phyloP scores from a whole-genome alignment of 64 coral and sea anemone genomes.

The Orbicella faveolata region DNA sequence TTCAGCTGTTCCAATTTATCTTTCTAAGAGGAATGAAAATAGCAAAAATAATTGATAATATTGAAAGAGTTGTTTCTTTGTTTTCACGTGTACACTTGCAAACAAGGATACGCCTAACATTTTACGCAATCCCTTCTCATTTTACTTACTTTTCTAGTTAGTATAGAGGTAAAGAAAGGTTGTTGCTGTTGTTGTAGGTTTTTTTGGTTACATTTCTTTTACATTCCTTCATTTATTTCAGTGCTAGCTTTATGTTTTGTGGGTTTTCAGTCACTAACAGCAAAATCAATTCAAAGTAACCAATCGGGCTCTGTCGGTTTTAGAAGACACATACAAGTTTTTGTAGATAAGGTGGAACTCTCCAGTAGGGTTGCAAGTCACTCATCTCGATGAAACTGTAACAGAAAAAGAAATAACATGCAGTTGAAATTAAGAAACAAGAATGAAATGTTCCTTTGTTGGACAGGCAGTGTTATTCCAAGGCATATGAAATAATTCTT shows the following conservation, averaged over 20 bases:
- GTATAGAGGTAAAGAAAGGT: too few relatives aligned
- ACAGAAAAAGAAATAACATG: background rate
- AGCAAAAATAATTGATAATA: background rate
- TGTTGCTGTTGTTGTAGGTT: too few relatives aligned
- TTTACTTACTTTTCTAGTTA: too few relatives aligned
- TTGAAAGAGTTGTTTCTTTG: too few relatives aligned
- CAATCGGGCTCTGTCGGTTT: too few relatives aligned
- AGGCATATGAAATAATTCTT: too few relatives aligned
- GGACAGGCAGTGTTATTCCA: background rate
- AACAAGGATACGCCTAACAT: too few relatives aligned
- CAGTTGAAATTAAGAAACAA: background rate
- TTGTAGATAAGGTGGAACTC: conserved; percentile 80
- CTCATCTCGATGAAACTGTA: conserved; percentile 72
- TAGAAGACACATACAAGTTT: conserved; percentile 73
- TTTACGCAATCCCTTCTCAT: too few relatives aligned
- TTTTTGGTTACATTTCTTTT: too few relatives aligned
- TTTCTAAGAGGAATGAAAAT: conserved; percentile 62
- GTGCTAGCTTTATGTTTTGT: background rate
- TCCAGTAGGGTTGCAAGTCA: conserved; percentile 83
- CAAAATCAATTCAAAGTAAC: background rate
- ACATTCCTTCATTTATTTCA: too few relatives aligned
- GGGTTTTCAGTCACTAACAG: background rate
- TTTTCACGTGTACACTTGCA: too few relatives aligned
- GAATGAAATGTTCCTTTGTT: background rate
- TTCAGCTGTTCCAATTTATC: conserved; percentile 88